phyloP scores from a whole-genome alignment of 2,888 invertebrate genomes.

The Dichetophora obliterata region DNA sequence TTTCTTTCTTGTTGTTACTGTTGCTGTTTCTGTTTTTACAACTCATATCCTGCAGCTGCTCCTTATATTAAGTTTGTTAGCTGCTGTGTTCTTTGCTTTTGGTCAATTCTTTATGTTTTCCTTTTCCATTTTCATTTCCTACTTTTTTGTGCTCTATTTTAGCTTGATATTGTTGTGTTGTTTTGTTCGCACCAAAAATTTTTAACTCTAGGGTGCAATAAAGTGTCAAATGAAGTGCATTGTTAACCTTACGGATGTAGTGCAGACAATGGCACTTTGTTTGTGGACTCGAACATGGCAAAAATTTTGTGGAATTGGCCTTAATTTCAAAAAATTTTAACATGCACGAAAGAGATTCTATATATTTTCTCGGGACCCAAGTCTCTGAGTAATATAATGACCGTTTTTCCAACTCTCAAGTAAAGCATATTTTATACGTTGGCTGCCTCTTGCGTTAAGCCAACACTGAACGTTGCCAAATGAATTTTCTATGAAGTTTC shows the following conservation, averaged over 20 bases:
- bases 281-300: neutral
- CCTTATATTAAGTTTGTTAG: slow-evolving; percentile 4
- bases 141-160: neutral
- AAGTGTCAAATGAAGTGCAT: slow-evolving; percentile 46
- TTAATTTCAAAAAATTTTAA: too few relatives aligned
- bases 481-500: too few relatives aligned
- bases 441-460: too few relatives aligned
- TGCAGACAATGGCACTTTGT: neutral
- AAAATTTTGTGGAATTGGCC: too few relatives aligned
- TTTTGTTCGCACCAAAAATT: neutral
- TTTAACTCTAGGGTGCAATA: slow-evolving; percentile 46
- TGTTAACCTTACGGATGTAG: slow-evolving; percentile 34
- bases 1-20: too few relatives aligned
- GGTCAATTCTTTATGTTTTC: slow-evolving; percentile 21
- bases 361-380: too few relatives aligned
- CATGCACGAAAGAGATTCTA: too few relatives aligned
- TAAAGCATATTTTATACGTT: too few relatives aligned
- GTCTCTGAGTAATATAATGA: too few relatives aligned
- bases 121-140: neutral
- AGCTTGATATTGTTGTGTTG: slow-evolving; percentile 12
- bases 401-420: too few relatives aligned
- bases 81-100: neutral
- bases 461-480: too few relatives aligned
- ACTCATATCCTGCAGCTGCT: neutral
- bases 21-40: neutral